Evolutionary conservation across 2,113 vertebrate species (phyloP), one percentile per base, ranked within the genome.

Genomic region (Elanus axillaris): DNA sequence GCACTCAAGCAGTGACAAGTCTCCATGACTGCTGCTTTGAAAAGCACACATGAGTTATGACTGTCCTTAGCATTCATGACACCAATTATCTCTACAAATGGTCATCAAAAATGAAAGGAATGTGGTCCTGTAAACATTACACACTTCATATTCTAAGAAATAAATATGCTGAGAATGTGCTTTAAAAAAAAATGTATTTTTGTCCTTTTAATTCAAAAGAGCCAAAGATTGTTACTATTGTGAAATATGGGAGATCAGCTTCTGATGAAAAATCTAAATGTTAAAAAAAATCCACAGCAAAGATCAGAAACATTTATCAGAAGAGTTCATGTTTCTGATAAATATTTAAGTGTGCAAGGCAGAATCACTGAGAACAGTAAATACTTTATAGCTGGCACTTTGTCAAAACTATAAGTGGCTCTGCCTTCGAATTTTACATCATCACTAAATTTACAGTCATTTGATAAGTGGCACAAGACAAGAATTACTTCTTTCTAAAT

Each of bases 351-450:
- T 97, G 97, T 97, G 94, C 42, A 93, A 98, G 96, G 97, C 97
- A 98, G 97, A 98, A 98, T 97, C 97, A 98, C 97, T 64, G 97
- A 98, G 98, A 98, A 98, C 98, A 98, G 98, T 99, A 99, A 99
- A 99, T 99, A 99, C 98, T 99, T 99, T 98, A 98, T 97, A 98
- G 98, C 98, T 98, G 97, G 98, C 98, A 98, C 98, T 99, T 99
- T 99, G 98, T 99, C 99, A 99, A 98, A 98, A 98, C 96, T 98
- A 55, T 98, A 99, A 99, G 99, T 98, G 98, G 98, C 98, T 98
- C 98, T 98, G 97, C 98, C 98, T 99, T 98, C 97, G 97, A 98
- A 98, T 98, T 99, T 98, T 98, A 98, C 98, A 98, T 98, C 97
- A 98, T 97, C 94, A 96, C 97, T 98, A 98, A 99, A 99, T 99